phyloP scores from a whole-genome alignment of 2,113 vertebrate species.

The Promerops cafer region DNA sequence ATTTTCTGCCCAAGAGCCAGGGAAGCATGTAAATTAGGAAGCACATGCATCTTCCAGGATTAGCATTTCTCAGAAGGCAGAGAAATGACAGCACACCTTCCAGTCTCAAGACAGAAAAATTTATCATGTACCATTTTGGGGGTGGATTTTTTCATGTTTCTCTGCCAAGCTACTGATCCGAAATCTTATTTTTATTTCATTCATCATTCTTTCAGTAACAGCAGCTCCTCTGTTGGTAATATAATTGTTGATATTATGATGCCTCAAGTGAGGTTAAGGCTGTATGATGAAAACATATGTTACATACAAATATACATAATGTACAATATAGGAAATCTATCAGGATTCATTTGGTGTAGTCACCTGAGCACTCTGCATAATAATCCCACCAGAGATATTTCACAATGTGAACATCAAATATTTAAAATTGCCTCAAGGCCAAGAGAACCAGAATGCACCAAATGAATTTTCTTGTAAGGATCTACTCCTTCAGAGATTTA shows the following conservation, averaged over 20 bases:
- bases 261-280: background rate
- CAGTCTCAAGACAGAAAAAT: background rate
- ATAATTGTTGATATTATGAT: background rate
- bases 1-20: constrained; percentile 16
- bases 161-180: background rate
- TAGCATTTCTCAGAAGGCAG: constrained; percentile 11
- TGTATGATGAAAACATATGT: background rate
- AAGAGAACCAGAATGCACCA: background rate
- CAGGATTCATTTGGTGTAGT: background rate
- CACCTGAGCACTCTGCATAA: background rate
- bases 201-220: background rate
- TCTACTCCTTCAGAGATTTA: background rate
- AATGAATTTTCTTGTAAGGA: background rate
- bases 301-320: background rate
- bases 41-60: background rate
- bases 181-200: background rate
- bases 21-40: constrained; percentile 26
- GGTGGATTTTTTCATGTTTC: background rate
- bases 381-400: background rate
- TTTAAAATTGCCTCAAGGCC: background rate
- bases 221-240: background rate
- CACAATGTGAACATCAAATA: background rate
- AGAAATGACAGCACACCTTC: constrained; percentile 19
- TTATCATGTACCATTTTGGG: background rate
- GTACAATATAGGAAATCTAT: background rate